Evolutionary conservation across 2,888 invertebrate genomes (phyloP), one percentile per base, ranked within the genome.

Genomic region (Dromius quadrimaculatus): DNA sequence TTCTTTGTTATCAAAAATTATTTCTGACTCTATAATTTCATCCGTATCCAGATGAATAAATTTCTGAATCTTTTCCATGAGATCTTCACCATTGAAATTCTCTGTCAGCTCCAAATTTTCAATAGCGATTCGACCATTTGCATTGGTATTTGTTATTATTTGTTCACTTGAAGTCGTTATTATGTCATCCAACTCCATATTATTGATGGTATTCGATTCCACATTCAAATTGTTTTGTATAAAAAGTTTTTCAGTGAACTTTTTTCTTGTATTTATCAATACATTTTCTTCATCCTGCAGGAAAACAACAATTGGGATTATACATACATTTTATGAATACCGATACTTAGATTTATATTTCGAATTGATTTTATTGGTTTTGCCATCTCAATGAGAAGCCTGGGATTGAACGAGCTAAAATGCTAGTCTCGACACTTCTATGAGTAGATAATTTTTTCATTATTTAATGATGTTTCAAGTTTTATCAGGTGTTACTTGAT

Each of bases 121-220:
- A 28, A 88, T 84, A 47, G 77, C 78, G 0, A 86, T 79, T 61
- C 82, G 78, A 0, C 84, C 84, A 1, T 81, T 78, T 1, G 86
- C 74, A 5, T 76, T 73, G 4, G 79, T 76, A 0, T 85, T 68
- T 45, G 81, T 75, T 0, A 89, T 75, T 0, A 77, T 74, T 78
- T 88, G 87, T 1, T 82, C 78, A 0, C 84, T 84, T 57, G 85
- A 81, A 71, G 80, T 79, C 1, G 86, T 85, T 0, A 87, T 76
- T 71, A 88, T 84, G 2, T 83, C 78, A 0, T 82, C 76, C 0
- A 87, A 72, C 0, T 79, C 74, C 66, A 85, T 82, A 9, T 81
- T 79, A 74, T 84, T 87, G 0, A 89, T 80, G 2, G 74, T 74
- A 2, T 80, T 79, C 8, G 84, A 83, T 20, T 75, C 71, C 0